Evolutionary conservation across 2,113 vertebrate species (phyloP).

Genomic region (Silurus glanis): DNA sequence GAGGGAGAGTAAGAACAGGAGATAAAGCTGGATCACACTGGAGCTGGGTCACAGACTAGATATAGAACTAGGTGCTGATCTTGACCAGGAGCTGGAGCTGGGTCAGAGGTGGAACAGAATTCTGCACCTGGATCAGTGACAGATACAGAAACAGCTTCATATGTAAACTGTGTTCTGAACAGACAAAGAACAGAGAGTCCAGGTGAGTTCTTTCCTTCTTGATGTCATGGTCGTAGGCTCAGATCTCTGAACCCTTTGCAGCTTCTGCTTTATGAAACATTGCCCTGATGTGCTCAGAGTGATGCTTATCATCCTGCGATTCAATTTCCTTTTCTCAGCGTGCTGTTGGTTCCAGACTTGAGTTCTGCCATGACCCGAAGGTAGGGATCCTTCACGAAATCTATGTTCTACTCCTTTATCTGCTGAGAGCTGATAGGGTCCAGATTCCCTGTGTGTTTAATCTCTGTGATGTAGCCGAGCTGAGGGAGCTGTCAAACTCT

Average conservation of each 20-base stretch:
- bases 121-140: neutral
- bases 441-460: constrained; percentile 62
- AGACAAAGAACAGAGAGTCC: neutral
- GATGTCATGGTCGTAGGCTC: neutral
- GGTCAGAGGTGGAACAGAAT: neutral
- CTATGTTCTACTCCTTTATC: constrained; percentile 66
- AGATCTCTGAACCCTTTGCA: neutral
- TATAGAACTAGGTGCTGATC: neutral
- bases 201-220: neutral
- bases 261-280: neutral
- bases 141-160: neutral
- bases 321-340: neutral
- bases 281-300: neutral
- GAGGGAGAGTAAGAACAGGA: too few species aligned
- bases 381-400: constrained; percentile 60
- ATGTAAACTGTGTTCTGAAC: neutral
- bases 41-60: neutral
- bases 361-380: constrained; percentile 53
- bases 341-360: constrained; percentile 33
- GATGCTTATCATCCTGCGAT: neutral
- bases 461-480: constrained; percentile 67
- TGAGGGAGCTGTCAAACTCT: constrained; percentile 55
- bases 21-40: neutral
- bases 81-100: neutral
- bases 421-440: constrained; percentile 52